Evolutionary conservation across 2,888 invertebrate genomes (phyloP).

Genomic region (Shargacucullia verbasci): DNA sequence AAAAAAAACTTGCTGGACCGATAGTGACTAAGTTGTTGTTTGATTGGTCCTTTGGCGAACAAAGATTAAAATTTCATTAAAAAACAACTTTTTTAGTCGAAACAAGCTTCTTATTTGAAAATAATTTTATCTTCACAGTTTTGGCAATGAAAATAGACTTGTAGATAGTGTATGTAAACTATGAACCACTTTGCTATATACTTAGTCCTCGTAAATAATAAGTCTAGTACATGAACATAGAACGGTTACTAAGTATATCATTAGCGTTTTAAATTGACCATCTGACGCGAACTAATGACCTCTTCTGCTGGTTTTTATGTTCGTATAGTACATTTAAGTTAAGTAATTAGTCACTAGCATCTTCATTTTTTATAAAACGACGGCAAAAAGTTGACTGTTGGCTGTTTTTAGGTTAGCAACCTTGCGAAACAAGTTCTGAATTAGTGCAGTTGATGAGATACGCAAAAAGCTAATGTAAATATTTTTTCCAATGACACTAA

Average conservation of each 20-base stretch:
- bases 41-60: too few species aligned
- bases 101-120: too few species aligned
- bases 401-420: conserved; percentile 22
- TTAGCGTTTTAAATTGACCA: conserved; percentile 31
- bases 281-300: conserved; percentile 36
- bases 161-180: not conserved
- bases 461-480: conserved; percentile 16
- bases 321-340: conserved; percentile 14
- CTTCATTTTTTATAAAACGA: conserved; percentile 1
- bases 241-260: conserved; percentile 38
- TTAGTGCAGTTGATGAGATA: conserved; percentile 21
- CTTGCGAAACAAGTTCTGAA: conserved; percentile 30
- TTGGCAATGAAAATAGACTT: too few species aligned
- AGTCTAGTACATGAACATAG: conserved; percentile 9
- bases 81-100: too few species aligned
- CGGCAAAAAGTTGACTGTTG: conserved; percentile 5
- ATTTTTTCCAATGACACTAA: conserved; percentile 9
- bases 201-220: conserved; percentile 13
- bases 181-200: not conserved
- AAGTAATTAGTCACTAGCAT: conserved; percentile 24
- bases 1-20: too few species aligned
- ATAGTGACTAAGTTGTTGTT: too few species aligned
- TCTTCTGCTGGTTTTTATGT: not conserved
- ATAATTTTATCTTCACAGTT: too few species aligned
- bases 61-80: too few species aligned